Percentiles rank a stretch among this genome's conserved stretches.
These are phyloP conservation scores for Pammene fasciana DNA, from an alignment of 2,888 invertebrate genomes.

Conservation along the genomic window DNA sequence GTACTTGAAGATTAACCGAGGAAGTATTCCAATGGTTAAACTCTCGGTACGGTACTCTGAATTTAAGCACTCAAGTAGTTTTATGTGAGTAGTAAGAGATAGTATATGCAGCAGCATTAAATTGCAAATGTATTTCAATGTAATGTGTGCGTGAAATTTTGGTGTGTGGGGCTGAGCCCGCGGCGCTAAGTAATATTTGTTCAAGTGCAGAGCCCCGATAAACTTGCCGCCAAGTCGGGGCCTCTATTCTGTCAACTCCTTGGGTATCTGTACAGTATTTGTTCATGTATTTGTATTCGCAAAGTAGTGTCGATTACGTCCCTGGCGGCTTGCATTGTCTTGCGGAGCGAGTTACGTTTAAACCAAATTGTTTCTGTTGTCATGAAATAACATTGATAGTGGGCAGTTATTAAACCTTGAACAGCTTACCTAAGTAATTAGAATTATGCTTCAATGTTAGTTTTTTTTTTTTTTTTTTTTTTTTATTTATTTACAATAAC, in stretches of 20 bases:
- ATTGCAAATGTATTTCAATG: constrained; percentile 40
- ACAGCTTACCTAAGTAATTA: too few species aligned
- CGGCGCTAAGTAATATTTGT: constrained; percentile 48
- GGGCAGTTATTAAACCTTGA: too few species aligned
- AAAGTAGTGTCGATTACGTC: constrained; percentile 2
- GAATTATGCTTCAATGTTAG: too few species aligned
- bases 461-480: too few species aligned
- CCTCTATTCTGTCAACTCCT: constrained; percentile 39
- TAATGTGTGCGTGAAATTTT: constrained; percentile 38
- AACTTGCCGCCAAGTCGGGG: constrained; percentile 45
- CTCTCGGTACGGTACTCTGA: constrained; percentile 8
- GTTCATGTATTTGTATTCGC: background rate
- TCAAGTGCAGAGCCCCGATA: constrained; percentile 49
- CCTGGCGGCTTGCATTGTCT: background rate
- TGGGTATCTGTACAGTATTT: constrained; percentile 29
- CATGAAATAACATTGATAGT: background rate
- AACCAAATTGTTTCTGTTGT: background rate
- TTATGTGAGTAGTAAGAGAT: constrained; percentile 23
- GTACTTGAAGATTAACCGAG: constrained; percentile 8
- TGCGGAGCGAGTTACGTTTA: background rate
- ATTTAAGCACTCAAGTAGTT: constrained; percentile 21
- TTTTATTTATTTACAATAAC: too few species aligned
- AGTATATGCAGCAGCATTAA: constrained; percentile 16
- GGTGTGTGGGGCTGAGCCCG: constrained; percentile 31
- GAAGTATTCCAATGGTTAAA: constrained; percentile 13